phyloP scores from a whole-genome alignment of 92 coral and sea anemone species.

The Heteractis magnifica region DNA sequence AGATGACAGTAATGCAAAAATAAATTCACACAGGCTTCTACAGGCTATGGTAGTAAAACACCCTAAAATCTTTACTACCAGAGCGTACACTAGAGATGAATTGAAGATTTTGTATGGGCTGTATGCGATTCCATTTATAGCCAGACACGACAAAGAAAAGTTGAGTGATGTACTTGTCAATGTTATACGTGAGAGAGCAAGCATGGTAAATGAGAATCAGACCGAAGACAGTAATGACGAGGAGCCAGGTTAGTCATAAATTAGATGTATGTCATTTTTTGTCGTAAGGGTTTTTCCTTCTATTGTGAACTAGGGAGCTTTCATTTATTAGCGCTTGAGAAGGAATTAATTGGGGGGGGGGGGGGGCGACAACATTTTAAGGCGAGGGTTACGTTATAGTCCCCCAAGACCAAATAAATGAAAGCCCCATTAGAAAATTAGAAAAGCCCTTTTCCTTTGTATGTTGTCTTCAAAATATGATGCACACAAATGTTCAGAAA shows the following conservation, averaged over 20 bases:
- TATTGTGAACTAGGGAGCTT: no score
- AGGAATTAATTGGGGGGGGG: no score
- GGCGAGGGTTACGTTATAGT: no score
- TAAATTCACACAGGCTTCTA: conserved; percentile 29
- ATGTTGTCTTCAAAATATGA: no score
- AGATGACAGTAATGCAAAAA: conserved; percentile 15
- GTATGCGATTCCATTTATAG: conserved; percentile 37
- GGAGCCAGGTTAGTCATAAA: not conserved
- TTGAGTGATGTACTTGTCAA: conserved; percentile 23
- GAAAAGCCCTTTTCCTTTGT: no score
- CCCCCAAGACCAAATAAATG: no score
- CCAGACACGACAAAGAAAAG: conserved; percentile 31
- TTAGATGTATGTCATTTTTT: not conserved
- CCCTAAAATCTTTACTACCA: conserved; percentile 28
- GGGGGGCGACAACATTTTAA: no score
- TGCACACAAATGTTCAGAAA: no score
- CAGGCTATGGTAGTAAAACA: conserved; percentile 32
- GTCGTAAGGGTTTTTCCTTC: not conserved
- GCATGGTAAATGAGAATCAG: not conserved
- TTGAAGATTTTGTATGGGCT: conserved; percentile 36
- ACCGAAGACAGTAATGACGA: not conserved
- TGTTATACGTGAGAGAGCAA: not conserved
- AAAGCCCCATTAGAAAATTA: no score
- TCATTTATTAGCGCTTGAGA: no score
- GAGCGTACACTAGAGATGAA: conserved; percentile 41